Base-by-base conservation (phyloP, 2,888 invertebrate species). In the Polymixis flavicincta region DNA sequence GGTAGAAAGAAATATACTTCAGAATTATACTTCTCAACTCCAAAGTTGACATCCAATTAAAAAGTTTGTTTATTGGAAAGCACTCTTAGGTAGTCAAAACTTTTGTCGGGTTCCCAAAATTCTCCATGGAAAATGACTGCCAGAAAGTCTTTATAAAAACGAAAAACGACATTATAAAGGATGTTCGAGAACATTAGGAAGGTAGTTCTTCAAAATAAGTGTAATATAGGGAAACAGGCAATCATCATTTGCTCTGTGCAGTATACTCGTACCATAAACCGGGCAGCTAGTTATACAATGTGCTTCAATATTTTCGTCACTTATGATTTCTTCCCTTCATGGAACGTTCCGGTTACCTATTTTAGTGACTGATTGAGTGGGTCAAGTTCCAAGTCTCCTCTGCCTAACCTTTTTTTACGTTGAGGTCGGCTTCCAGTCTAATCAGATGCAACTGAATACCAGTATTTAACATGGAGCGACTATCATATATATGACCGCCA, bases 201-300 rank as follows among this genome's bases (percentile, higher is more conserved):
- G n/a, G 48, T 22, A 45, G 37, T 61, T 70, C 63, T 71, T 25
- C 37, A 67, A 84, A 72, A 76, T 68, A 61, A 72, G 45, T 37
- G 50, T 19, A 48, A 42, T 32, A 76, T 66, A 67, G 55, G 83
- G 74, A 83, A 82, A 70, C 57, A 13, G 61, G 13, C 50, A 82
- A 85, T 85, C 74, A 85, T 77, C 74, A 74, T 81, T 83, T 69
- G 48, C 50, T 57, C 61, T 32, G 54, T 63, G 50, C 37, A 60
- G 32, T 61, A 32, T n/a, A n/a, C n/a, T n/a, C n/a, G n/a, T n/a
- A 52, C 50, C 57, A 57, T 59, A 45, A 71, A 67, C 55, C 42
- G 59, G 60, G 32, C 52, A 70, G 65, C n/a, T 80, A 60, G 50
- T 64, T 59, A 28, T 42, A 28, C 54, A 45, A 65, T 68, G 50